Conservation (phyloP, 2,888 invertebrate genomes). For the Orthosia gothica region DNA sequence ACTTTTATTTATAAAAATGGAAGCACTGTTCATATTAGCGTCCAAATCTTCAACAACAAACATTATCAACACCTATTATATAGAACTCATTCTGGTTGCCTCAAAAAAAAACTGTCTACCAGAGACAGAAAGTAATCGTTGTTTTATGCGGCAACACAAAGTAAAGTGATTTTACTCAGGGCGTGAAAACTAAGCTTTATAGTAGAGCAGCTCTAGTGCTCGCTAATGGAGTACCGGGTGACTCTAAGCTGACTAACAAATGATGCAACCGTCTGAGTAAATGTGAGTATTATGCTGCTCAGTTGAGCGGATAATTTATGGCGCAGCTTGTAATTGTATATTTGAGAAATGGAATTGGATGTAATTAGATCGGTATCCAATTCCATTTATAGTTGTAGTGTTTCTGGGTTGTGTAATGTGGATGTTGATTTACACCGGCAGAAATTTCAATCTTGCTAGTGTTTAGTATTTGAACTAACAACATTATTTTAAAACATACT, state of each 20-base stretch:
- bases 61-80: conserved; percentile 1
- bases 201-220: conserved; percentile 40
- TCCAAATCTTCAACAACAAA: conserved; percentile 8
- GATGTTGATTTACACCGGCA: not conserved
- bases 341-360: conserved; percentile 52
- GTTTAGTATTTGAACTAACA: too few relatives aligned
- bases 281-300: conserved; percentile 16
- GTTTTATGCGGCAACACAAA: conserved; percentile 34
- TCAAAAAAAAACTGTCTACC: conserved; percentile 17
- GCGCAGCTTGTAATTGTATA: conserved; percentile 33
- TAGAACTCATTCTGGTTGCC: not conserved
- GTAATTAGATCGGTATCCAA: conserved; percentile 43
- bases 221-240: conserved; percentile 56
- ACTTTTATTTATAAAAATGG: too few relatives aligned
- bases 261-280: conserved; percentile 16
- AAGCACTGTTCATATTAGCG: not conserved
- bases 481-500: not conserved
- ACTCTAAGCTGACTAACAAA: conserved; percentile 64
- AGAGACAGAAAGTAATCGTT: conserved; percentile 43
- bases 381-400: conserved; percentile 8
- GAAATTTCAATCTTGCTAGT: too few relatives aligned
- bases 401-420: conserved; percentile 17
- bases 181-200: conserved; percentile 54
- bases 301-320: conserved; percentile 21
- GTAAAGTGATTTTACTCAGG: conserved; percentile 52